phyloP scores from a whole-genome alignment of 2,888 invertebrate genomes.

The Meteorus colon region DNA sequence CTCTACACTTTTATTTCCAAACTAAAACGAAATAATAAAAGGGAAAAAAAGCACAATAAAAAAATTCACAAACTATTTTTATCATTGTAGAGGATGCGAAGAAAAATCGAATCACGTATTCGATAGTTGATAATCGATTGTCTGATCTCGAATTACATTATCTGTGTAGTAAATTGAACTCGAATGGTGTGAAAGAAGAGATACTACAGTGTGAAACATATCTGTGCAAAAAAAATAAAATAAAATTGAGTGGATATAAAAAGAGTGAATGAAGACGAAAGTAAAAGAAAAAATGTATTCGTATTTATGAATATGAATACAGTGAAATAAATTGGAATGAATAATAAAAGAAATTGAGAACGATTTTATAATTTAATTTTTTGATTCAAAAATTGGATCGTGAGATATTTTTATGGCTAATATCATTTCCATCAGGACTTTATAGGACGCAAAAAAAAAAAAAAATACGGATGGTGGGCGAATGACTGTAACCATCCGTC shows the following conservation, averaged over 20 bases:
- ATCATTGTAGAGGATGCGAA: background rate
- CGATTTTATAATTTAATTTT: conserved; percentile 1
- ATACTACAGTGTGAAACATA: background rate
- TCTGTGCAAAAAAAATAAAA: background rate
- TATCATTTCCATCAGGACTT: background rate
- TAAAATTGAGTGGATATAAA: conserved; percentile 2
- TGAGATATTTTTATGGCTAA: background rate
- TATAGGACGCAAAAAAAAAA: background rate
- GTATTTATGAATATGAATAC: background rate
- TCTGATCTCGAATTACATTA: background rate
- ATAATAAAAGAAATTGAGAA: background rate
- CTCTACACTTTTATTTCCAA: background rate
- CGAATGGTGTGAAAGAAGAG: background rate
- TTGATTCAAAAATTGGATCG: background rate
- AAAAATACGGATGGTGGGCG: conserved; percentile 7
- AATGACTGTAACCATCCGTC: conserved; percentile 32
- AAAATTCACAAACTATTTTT: background rate
- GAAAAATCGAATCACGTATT: conserved; percentile 15
- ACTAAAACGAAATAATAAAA: background rate
- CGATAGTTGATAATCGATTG: background rate
- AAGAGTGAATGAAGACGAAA: background rate
- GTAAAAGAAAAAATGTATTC: too few relatives aligned
- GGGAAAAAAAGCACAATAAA: background rate
- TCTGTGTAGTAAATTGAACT: conserved; percentile 6
- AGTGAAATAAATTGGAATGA: background rate